Base-by-base conservation (phyloP, 2,797 vertebrate genomes). In the Danio albolineatus region DNA sequence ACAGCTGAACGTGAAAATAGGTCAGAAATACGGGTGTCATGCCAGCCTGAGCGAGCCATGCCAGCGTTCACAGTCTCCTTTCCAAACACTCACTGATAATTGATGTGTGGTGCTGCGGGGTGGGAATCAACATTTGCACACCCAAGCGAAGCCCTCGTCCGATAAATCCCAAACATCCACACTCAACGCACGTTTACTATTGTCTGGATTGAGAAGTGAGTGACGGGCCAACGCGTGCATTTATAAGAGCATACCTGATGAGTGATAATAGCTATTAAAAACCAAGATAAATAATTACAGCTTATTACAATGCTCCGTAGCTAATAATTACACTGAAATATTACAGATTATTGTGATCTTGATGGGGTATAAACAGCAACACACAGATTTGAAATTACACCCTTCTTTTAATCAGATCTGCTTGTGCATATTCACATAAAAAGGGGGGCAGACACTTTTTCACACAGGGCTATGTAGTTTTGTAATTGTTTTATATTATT, bases 1-100 rank as follows among this genome's bases (percentile, higher is more conserved):
- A 78, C 64, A 81, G 82, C 74, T 82, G 78, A 82, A 83, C 62
- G 54, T 59, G 71, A 83, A 91, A 91, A 89, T 85, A 74, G 85
- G 86, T 89, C 85, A 89, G 81, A 76, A 56, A 6, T 1, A 67
- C 36, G 17, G 76, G 81, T 70, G n/a, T 39, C 56, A 60, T 17
- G 81, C 76, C 81, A 79, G 81, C 48, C 57, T 61, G 76, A 17
- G 56, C 14, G 60, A 4, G n/a, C 39, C 67, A n/a, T 48, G 71
- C 62, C 76, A 62, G 69, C 64, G 61, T 51, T 76, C n/a, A 19
- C 70, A 62, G 70, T 71, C 57, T 38, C 64, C 19, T 53, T 62
- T 61, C 53, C 53, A 60, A 61, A 75, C 62, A 69, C 76, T 48
- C 53, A 53, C 46, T 14, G 62, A 70, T 78, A 66, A 78, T 60